phyloP scores from a whole-genome alignment of 1,140 invertebrate genomes.

The Polypedilum pembai region DNA sequence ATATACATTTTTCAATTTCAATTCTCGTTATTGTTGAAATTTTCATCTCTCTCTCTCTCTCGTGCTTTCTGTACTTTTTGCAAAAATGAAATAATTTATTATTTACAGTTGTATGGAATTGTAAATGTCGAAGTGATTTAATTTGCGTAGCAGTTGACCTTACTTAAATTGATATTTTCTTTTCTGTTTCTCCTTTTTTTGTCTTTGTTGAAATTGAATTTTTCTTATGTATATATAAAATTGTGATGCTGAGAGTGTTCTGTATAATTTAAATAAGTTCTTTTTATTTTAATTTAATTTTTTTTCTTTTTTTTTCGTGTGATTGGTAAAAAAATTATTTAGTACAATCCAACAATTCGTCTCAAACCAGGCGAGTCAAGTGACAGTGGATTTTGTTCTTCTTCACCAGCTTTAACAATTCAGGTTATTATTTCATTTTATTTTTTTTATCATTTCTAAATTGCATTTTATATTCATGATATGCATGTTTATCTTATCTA shows the following conservation, averaged over 20 bases:
- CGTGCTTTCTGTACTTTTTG: too few relatives aligned
- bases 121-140: background rate
- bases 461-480: constrained; percentile 34
- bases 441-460: constrained; percentile 40
- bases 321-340: constrained; percentile 40
- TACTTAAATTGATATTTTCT: constrained; percentile 20
- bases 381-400: constrained; percentile 44
- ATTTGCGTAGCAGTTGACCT: background rate
- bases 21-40: too few relatives aligned
- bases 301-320: constrained; percentile 37
- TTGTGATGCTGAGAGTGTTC: constrained; percentile 33
- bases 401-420: constrained; percentile 44
- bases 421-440: constrained; percentile 44
- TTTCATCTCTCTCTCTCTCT: too few relatives aligned
- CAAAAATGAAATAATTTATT: too few relatives aligned
- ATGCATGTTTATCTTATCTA: background rate
- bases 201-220: constrained; percentile 33
- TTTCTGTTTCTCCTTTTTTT: constrained; percentile 32
- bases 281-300: constrained; percentile 39
- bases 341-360: constrained; percentile 46
- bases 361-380: constrained; percentile 46
- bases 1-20: too few relatives aligned
- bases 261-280: constrained; percentile 34
- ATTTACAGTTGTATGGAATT: background rate
- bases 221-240: constrained; percentile 37